A percentile compares a stretch with the other conserved stretches of the same genome.
Evolutionary conservation across 2,888 invertebrate genomes (phyloP).

Genomic region (Lasiommata megera): DNA sequence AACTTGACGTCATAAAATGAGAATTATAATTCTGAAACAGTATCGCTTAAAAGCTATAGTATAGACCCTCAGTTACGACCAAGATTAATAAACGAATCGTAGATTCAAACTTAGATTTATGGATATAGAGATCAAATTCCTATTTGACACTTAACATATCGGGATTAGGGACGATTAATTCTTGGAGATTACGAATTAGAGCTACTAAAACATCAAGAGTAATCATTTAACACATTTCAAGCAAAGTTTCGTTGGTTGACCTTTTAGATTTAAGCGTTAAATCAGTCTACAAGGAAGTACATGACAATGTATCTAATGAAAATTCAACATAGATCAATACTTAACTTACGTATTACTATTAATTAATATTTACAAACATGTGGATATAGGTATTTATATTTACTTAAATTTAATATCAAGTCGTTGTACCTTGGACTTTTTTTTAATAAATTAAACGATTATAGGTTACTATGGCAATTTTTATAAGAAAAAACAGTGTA

Average conservation of each 20-base stretch:
- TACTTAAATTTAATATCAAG: constrained; percentile 10
- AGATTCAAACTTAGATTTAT: too few species aligned
- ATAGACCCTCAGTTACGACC: too few species aligned
- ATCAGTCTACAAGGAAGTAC: constrained; percentile 1
- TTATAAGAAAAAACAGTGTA: background rate
- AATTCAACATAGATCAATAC: background rate
- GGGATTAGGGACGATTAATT: too few species aligned
- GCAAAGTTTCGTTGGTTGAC: background rate
- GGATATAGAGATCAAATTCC: too few species aligned
- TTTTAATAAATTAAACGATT: constrained; percentile 8
- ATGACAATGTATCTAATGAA: background rate
- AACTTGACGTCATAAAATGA: too few species aligned
- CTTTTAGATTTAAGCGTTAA: background rate
- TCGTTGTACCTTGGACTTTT: constrained; percentile 29
- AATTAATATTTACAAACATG: background rate
- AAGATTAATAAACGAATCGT: too few species aligned
- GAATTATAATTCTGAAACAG: too few species aligned
- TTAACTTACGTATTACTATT: background rate
- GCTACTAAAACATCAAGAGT: background rate
- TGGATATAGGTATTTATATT: background rate
- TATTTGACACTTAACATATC: too few species aligned
- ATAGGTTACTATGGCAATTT: constrained; percentile 15
- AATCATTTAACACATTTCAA: background rate
- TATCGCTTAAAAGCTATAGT: too few species aligned
- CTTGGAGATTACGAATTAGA: too few species aligned